phyloP scores from a whole-genome alignment of 2,797 vertebrate genomes.

The Pseudocheirus occidentalis region DNA sequence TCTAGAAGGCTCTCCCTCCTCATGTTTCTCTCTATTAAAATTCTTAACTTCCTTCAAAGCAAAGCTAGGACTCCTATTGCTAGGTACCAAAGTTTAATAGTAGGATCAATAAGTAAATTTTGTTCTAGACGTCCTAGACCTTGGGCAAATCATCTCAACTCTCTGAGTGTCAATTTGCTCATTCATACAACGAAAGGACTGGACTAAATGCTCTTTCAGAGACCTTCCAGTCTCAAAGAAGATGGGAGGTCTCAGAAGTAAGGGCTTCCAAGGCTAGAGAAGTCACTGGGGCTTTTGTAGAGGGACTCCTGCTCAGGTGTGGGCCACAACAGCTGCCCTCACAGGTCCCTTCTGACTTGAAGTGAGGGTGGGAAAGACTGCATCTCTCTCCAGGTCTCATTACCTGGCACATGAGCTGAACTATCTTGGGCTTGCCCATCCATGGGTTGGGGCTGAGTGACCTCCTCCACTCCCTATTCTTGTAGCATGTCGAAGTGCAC shows the following conservation, averaged over 20 bases:
- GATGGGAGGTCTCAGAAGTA: not conserved
- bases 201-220: not conserved
- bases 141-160: not conserved
- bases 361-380: not conserved
- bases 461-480: not conserved
- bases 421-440: not conserved
- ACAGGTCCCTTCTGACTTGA: not conserved
- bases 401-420: not conserved
- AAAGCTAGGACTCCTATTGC: not conserved
- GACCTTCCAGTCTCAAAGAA: not conserved
- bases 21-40: not conserved
- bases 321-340: not conserved
- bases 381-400: not conserved
- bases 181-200: not conserved
- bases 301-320: not conserved
- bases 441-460: not conserved
- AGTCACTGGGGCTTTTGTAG: not conserved
- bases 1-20: not conserved
- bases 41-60: not conserved
- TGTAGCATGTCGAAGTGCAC: slow-evolving; percentile 92
- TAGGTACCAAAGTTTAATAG: not conserved
- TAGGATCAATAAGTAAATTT: not conserved
- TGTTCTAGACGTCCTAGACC: not conserved
- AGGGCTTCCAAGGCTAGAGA: not conserved
- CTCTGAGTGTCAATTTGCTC: not conserved